Conservation (phyloP, 2,113 vertebrate species). For the Oryctolagus cuniculus region DNA sequence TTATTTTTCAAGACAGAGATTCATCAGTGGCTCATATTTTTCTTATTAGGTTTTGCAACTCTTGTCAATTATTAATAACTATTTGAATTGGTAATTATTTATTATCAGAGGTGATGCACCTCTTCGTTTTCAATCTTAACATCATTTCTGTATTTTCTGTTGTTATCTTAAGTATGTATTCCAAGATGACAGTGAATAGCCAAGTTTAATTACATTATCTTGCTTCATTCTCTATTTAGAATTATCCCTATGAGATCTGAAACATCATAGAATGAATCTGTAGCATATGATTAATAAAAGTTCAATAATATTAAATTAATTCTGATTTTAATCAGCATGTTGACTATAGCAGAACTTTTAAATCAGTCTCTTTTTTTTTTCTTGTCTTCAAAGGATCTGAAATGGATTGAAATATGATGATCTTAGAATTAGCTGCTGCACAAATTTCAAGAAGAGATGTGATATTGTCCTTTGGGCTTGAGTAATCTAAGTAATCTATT, state of each 20-base stretch:
- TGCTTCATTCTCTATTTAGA: background rate
- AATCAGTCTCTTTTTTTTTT: background rate
- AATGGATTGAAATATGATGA: background rate
- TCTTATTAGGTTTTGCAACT: background rate
- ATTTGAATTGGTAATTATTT: background rate
- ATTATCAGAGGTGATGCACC: background rate
- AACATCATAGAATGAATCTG: background rate
- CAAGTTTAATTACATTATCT: background rate
- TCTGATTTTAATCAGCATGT: background rate
- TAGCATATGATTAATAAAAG: background rate
- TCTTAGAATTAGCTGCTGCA: background rate
- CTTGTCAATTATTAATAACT: background rate
- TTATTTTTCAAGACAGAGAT: background rate
- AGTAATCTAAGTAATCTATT: background rate
- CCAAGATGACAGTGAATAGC: background rate
- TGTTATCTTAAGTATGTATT: background rate
- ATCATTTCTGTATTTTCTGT: background rate
- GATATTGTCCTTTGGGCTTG: background rate
- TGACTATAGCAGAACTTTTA: conserved; percentile 10
- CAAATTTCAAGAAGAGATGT: background rate
- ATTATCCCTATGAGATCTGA: background rate
- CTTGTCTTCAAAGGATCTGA: background rate
- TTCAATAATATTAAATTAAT: background rate
- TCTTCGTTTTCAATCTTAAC: background rate
- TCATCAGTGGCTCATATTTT: background rate